Evolutionary conservation across 2,797 vertebrate genomes (phyloP), one percentile per base, ranked within the genome.

Genomic region (Scarus forsteni): DNA sequence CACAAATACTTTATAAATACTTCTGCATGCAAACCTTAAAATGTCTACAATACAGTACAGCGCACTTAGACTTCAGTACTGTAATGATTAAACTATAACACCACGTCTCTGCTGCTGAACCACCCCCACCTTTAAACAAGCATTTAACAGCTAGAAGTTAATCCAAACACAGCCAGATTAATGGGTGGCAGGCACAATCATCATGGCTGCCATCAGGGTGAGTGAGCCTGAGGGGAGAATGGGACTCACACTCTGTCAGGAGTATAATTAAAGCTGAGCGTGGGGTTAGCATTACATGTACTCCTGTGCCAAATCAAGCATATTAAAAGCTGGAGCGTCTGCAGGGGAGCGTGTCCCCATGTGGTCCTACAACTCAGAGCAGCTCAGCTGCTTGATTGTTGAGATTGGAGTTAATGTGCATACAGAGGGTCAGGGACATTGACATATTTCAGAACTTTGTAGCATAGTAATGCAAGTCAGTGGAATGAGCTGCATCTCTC

Each of bases 291-390:
- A 34, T 75, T 66, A 77, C 52, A 58, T 67, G 73, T 67, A 67
- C 65, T 69, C 35, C 44, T 39, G 59, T 64, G 87, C 83, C 82
- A 88, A 70, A 44, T 79, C 79, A 86, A 90, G 76, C 83, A 75
- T 59, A 80, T 85, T 84, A 80, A 85, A 78, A 67, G 51, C 72
- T 73, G 43, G 34, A 64, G 60, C 45, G 48, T 75, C 77, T 70
- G 61, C 67, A 66, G 64, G 54, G 39, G 13, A 81, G n/a, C 1
- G 35, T 43, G 70, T 75, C 75, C 70, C 79, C 55, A 55, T 76
- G 82, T 70, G 65, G 70, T 75, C 72, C 53, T 16, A 36, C 5
- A 63, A 70, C 35, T 73, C 54, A 60, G 8, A 49, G 27, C 46
- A 8, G 14, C 10, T 51, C 51, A 52, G 35, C 50, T 65, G 14